phyloP scores from a whole-genome alignment of 2,888 invertebrate genomes.

The Acanthacorydalis orientalis region DNA sequence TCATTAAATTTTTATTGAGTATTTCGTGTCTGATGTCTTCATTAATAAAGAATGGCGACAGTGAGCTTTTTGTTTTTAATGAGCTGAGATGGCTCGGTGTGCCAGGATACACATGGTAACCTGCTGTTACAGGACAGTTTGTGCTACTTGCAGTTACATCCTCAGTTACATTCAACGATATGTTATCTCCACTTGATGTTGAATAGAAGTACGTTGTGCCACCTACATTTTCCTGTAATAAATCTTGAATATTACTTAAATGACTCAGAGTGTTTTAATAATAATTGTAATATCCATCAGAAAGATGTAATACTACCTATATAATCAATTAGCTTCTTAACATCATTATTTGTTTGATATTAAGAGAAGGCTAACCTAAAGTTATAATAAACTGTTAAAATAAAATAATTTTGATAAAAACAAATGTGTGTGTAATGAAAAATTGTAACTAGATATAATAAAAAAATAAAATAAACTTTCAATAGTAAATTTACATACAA shows the following conservation, averaged over 20 bases:
- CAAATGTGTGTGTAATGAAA: no score
- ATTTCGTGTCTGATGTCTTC: conserved; percentile 71
- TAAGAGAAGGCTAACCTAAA: no score
- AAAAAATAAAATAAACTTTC: no score
- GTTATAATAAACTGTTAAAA: no score
- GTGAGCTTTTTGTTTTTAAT: conserved; percentile 30
- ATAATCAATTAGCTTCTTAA: no score
- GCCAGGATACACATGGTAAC: conserved; percentile 44
- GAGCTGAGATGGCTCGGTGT: conserved; percentile 41
- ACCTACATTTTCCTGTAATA: conserved; percentile 69
- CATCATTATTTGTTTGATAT: no score
- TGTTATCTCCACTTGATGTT: conserved; percentile 28
- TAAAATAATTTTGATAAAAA: no score
- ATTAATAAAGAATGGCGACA: conserved; percentile 63
- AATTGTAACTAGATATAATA: no score
- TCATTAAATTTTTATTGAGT: conserved; percentile 54
- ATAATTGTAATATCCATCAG: no score
- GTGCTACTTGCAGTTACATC: conserved; percentile 9
- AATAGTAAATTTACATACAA: no score
- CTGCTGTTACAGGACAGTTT: conserved; percentile 23
- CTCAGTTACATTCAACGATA: conserved; percentile 8
- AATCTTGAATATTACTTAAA: neutral
- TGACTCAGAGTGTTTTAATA: no score
- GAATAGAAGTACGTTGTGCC: conserved; percentile 91
- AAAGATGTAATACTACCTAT: no score